phyloP scores from a whole-genome alignment of 1,140 invertebrate species.

The Drosophila micromelanica region DNA sequence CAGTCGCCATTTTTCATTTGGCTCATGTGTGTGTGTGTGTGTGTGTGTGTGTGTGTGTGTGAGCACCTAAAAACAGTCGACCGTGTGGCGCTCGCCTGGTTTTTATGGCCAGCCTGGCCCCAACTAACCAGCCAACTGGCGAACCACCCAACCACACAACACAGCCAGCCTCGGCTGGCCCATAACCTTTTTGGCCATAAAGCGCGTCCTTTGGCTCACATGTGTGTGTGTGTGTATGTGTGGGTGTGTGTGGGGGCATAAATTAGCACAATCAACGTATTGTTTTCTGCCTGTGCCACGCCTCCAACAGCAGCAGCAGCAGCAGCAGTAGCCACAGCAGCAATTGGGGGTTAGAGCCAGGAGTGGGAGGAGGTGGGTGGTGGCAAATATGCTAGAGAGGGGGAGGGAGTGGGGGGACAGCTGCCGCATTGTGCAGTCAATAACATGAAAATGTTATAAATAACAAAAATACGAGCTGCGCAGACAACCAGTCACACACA shows the following conservation, averaged over 20 bases:
- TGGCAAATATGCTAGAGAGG: background rate
- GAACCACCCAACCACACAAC: constrained; percentile 8
- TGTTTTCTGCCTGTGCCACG: constrained; percentile 69
- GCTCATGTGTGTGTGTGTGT: background rate
- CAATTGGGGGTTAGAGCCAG: background rate
- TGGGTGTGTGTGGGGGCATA: constrained; percentile 56
- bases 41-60: constrained; percentile 34
- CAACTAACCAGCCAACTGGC: constrained; percentile 22
- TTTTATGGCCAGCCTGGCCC: constrained; percentile 67
- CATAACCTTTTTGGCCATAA: constrained; percentile 77
- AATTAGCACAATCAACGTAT: constrained; percentile 83
- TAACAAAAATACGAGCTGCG: constrained; percentile 69
- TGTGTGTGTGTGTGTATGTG: constrained; percentile 4
- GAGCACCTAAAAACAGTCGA: constrained; percentile 76
- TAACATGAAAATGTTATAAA: constrained; percentile 81
- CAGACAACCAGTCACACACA: constrained; percentile 17
- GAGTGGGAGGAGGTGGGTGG: background rate
- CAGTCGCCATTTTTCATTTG: constrained; percentile 75
- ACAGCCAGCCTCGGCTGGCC: constrained; percentile 34
- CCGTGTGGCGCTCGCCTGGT: constrained; percentile 74
- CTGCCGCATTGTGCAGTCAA: constrained; percentile 60
- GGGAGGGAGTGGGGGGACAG: background rate
- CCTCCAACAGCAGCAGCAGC: constrained; percentile 22
- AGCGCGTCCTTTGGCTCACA: constrained; percentile 59
- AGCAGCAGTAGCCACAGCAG: constrained; percentile 5